Evolutionary conservation across 2,113 vertebrate genomes (phyloP), one percentile per base, ranked within the genome.

Genomic region (Chlorocebus sabaeus): DNA sequence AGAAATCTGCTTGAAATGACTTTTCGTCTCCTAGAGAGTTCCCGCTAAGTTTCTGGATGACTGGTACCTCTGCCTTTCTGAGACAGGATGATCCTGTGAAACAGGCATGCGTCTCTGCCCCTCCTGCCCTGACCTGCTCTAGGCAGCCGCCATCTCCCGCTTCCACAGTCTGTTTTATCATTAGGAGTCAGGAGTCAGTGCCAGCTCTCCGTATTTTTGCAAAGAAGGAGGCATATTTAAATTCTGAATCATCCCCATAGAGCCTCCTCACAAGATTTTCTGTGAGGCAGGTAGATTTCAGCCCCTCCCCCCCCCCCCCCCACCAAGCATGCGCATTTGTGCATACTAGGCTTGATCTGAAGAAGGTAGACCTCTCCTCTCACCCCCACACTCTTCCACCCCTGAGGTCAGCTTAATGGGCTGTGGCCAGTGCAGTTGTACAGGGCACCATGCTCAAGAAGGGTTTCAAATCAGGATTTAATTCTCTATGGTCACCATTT

Each of bases 381-480:
- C 22, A 16, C 18, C 12, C 32, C 3, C 23, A 82, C 45, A 14
- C 13, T 18, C 6, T 16, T 32, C 17, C 17, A 14, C 22, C 1
- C 20, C 22, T 6, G 1, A 13, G 20, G 20, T 27, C 32, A 16
- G 6, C 48, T 27, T 45, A 3, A 0, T 61, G 78, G 59, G 25
- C 1, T 20, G 12, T 10, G 0, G 2, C 48, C 25, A 13, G 59
- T 23, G n/a, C 9, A 55, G 4, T 13, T 32, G 8, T 11, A 16
- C 32, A 32, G 18, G 8, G 10, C 2, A 4, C 45, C 8, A 30
- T 6, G 30, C 9, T 82, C 1, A 22, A 18, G 25, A 38, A 30
- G 45, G 5, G 6, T 22, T 75, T 32, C 10, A 40, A 0, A 0
- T 25, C 1, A 25, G 9, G 5, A 20, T 1, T 61, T n/a, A 9